Percentiles rank a stretch among this genome's conserved stretches.
phyloP scores from a whole-genome alignment of 2,113 vertebrate genomes.

The Hipposideros armiger region DNA sequence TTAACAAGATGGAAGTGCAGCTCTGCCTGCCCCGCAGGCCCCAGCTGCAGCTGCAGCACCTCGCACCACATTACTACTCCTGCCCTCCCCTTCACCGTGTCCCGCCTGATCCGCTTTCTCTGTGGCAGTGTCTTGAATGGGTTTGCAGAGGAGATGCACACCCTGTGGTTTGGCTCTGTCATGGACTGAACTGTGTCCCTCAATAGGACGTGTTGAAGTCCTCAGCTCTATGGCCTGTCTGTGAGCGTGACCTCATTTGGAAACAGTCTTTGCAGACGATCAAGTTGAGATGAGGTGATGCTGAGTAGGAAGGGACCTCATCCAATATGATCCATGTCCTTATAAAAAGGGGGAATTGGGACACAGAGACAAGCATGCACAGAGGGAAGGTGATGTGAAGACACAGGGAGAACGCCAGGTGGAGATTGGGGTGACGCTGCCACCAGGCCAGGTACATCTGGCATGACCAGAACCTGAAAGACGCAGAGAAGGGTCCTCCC shows the following conservation, averaged over 20 bases:
- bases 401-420: accelerated
- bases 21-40: not conserved
- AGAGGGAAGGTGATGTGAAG: not conserved
- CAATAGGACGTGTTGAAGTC: not conserved
- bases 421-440: not conserved
- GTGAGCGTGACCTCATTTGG: not conserved
- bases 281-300: accelerated
- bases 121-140: not conserved
- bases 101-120: not conserved
- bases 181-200: not conserved
- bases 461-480: not conserved
- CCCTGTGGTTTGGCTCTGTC: not conserved
- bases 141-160: not conserved
- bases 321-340: accelerated
- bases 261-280: not conserved
- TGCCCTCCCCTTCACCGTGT: not conserved
- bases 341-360: accelerated
- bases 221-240: too few relatives aligned
- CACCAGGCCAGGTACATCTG: not conserved
- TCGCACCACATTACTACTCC: too few relatives aligned
- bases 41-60: not conserved
- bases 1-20: too few relatives aligned
- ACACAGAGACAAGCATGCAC: not conserved
- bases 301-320: too few relatives aligned
- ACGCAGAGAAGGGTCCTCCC: not conserved